Evolutionary conservation across 2,888 invertebrate species (phyloP).

Genomic region (Bombyx huttoni): DNA sequence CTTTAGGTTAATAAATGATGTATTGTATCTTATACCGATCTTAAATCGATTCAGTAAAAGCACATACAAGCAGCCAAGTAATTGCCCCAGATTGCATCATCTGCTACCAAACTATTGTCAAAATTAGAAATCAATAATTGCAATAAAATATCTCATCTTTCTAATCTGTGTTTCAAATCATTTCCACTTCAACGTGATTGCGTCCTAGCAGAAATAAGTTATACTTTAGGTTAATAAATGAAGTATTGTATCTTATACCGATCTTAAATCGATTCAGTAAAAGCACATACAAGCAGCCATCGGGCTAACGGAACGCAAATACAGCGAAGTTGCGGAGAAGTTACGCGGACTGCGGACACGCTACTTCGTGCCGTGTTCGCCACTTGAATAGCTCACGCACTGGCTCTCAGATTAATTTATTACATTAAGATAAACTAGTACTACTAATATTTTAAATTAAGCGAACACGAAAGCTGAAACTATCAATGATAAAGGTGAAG

Average conservation of each 20-base stretch:
- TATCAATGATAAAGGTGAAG: too few relatives aligned
- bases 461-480: too few relatives aligned
- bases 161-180: too few relatives aligned
- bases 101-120: too few relatives aligned
- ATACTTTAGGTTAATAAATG: too few relatives aligned
- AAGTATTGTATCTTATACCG: background rate
- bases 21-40: background rate
- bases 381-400: slow-evolving; percentile 36
- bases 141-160: too few relatives aligned
- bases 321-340: background rate
- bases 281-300: background rate
- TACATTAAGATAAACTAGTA: too few relatives aligned
- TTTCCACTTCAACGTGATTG: too few relatives aligned
- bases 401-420: slow-evolving; percentile 1
- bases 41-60: background rate
- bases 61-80: background rate
- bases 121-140: too few relatives aligned
- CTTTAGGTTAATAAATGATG: background rate
- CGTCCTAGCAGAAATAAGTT: too few relatives aligned
- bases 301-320: background rate
- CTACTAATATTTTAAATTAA: too few relatives aligned
- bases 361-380: slow-evolving; percentile 25
- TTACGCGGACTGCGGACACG: slow-evolving; percentile 14
- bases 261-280: background rate
- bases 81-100: too few relatives aligned